Evolutionary conservation across 1,140 invertebrate species (phyloP).

Genomic region (Drosophila kikkawai): DNA sequence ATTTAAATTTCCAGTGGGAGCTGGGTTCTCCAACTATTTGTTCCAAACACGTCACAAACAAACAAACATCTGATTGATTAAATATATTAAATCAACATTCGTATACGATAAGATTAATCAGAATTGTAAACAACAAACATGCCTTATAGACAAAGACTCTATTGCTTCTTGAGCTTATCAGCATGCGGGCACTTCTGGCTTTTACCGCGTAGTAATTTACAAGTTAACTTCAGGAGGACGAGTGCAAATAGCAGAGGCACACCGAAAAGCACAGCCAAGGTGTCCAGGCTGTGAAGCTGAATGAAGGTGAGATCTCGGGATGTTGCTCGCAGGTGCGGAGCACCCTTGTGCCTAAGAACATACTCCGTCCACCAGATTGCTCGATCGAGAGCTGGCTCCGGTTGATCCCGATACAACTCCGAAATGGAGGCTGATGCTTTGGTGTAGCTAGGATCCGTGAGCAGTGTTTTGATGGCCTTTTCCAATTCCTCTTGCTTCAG

Average conservation of each 20-base stretch:
- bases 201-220: conserved; percentile 22
- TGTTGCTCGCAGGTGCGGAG: conserved; percentile 61
- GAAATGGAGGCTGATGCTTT: conserved; percentile 87
- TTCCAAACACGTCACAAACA: neutral
- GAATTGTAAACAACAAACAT: neutral
- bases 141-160: neutral
- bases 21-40: neutral
- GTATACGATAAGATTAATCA: neutral
- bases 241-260: conserved; percentile 17
- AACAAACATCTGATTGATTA: neutral
- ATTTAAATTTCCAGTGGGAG: no score
- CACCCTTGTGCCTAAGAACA: conserved; percentile 86
- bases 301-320: conserved; percentile 63
- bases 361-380: conserved; percentile 91
- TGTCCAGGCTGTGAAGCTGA: conserved; percentile 87
- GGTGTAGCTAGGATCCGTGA: conserved; percentile 77
- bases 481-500: conserved; percentile 77
- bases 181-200: neutral
- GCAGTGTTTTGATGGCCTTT: conserved; percentile 69
- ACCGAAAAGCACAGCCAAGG: conserved; percentile 41
- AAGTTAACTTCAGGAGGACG: conserved; percentile 19
- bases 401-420: conserved; percentile 87
- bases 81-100: neutral
- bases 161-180: conserved; percentile 53
- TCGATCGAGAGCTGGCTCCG: conserved; percentile 87